Evolutionary conservation across 2,113 vertebrate species (phyloP), one percentile per base, ranked within the genome.

Genomic region (Xerus inauris): DNA sequence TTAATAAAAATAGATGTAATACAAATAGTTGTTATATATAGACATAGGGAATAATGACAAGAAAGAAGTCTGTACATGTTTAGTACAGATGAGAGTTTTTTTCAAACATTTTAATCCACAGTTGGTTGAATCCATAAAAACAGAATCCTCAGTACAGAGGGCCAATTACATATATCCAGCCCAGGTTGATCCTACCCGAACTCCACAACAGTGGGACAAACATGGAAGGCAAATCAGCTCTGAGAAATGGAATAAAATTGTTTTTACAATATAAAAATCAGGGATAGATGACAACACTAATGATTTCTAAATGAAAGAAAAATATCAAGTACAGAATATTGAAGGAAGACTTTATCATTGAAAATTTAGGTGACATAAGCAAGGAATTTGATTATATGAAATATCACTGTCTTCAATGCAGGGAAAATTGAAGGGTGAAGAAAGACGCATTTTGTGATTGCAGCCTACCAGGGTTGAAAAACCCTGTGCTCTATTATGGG

Each of bases 331-430:
- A 82, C 7, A 91, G 69, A 92, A 42, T 26, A 80, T 0, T 40
- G 24, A 95, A 79, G 69, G 69, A 75, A 79, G 47, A 92, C 47
- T 91, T 92, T 72, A 38, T 85, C 57, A 82, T 26, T 69, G 42
- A 93, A 64, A 5, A 13, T 32, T 89, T 92, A 83, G 85, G 17
- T 83, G 59, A 91, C 24, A 49, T 42, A 92, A 89, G 57, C 86
- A 94, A 72, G 24, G 28, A 67, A 76, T 89, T 42, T 72, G 38
- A 94, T 80, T 75, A 42, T 95, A 51, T 96, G 77, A 94, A 92
- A 65, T 87, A 83, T 82, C 26, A 83, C 8, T 89, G 8, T 94
- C 57, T 83, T 93, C 42, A 87, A 83, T 28, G 59, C 28, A 86
- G 54, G 83, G 71, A 88, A 94, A 94, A 87, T 24, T 26, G 54